These are phyloP conservation scores for Halcyon malimbica DNA, from an alignment of 2,113 vertebrate genomes.

Conservation along the genomic window DNA sequence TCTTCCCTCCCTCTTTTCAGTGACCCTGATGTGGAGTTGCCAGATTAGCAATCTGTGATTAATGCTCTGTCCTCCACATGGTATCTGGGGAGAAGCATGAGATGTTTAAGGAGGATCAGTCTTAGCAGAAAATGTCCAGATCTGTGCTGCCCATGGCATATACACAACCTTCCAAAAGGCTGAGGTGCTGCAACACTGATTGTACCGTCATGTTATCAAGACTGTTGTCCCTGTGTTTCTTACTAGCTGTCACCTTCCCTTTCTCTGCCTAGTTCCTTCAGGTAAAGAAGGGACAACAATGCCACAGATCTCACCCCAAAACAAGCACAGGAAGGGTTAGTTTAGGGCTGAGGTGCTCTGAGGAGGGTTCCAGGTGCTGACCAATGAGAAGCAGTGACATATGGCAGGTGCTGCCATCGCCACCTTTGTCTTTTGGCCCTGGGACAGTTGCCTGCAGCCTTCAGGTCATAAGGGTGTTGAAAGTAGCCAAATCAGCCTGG, in stretches of 20 bases:
- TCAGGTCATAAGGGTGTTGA: not conserved
- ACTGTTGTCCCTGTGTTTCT: not conserved
- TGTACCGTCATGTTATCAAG: fast-evolving
- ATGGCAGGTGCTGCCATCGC: fast-evolving
- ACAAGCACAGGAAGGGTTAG: not conserved
- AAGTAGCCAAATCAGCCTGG: not conserved
- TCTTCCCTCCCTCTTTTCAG: not conserved
- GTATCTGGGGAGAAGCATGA: not conserved
- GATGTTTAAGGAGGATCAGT: not conserved
- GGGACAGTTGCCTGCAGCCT: not conserved
- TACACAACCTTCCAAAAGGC: not conserved
- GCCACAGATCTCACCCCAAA: not conserved
- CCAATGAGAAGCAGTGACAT: not conserved
- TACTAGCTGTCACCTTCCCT: not conserved
- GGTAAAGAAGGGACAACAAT: not conserved
- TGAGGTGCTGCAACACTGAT: not conserved
- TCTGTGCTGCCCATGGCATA: fast-evolving
- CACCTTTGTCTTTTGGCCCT: not conserved
- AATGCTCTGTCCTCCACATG: not conserved
- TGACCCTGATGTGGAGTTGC: not conserved
- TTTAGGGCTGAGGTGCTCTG: not conserved
- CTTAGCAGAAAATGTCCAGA: not conserved
- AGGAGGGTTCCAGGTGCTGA: not conserved
- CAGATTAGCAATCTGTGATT: not conserved
- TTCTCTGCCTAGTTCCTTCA: not conserved